Percentiles rank a stretch among this genome's conserved stretches.
phyloP scores from a whole-genome alignment of 1,140 invertebrate genomes.

The Hylaeus volcanicus region DNA sequence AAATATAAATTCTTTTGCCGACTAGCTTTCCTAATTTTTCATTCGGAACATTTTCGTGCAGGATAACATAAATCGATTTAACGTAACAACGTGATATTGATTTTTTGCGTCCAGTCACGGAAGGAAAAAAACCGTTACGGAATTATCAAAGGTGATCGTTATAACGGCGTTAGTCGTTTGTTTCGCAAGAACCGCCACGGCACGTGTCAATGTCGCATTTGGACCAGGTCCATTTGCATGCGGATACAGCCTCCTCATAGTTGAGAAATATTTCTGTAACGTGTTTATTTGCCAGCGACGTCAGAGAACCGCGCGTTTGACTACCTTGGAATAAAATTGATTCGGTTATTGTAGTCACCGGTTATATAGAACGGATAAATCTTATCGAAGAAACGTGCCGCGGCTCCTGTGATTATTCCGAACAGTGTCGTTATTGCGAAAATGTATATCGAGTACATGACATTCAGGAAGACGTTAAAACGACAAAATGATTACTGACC shows the following conservation, averaged over 20 bases:
- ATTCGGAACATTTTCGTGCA: no score
- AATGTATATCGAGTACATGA: not conserved
- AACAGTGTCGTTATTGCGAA: not conserved
- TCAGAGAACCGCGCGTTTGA: slow-evolving; percentile 1
- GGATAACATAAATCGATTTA: no score
- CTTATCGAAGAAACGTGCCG: not conserved
- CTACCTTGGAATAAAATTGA: slow-evolving; percentile 25
- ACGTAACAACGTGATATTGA: not conserved
- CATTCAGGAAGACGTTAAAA: not conserved
- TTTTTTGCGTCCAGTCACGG: not conserved
- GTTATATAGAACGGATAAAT: not conserved
- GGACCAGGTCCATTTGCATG: slow-evolving; percentile 18
- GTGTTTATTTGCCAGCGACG: slow-evolving; percentile 23
- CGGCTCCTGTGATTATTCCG: not conserved
- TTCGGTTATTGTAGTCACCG: not conserved
- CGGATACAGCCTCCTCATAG: not conserved
- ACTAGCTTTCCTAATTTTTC: no score
- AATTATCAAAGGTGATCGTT: not conserved
- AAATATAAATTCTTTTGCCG: no score
- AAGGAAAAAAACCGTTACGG: not conserved
- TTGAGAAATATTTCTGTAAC: slow-evolving; percentile 46
- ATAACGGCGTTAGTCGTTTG: not conserved
- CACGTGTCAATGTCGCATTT: slow-evolving; percentile 8
- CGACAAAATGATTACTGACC: slow-evolving; percentile 84
- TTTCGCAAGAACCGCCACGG: slow-evolving; percentile 4